Evolutionary conservation across 2,113 vertebrate genomes (phyloP), one percentile per base, ranked within the genome.

Genomic region (Chaetura pelagica): DNA sequence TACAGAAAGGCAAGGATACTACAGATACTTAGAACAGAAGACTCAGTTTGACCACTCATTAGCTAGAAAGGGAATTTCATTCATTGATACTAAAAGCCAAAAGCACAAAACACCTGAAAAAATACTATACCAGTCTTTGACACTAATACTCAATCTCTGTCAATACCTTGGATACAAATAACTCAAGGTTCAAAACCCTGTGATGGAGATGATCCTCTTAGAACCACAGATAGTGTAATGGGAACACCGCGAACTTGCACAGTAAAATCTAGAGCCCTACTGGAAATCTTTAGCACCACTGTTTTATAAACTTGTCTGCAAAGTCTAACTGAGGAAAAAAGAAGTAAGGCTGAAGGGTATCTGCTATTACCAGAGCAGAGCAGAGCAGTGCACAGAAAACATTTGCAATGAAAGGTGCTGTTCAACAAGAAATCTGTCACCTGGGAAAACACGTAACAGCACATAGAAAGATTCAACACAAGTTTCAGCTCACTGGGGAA

Each of bases 391-490:
- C 63, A 82, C 24, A 66, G 35, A 90, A 92, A 74, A 74, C 12
- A 20, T 49, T 71, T 71, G 24, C 26, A 71, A 51, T 44, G 63
- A 62, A 89, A 80, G 7, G 12, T 21, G 17, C 15, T 62, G 24
- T 32, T 77, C 27, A 84, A 55, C 24, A 76, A 85, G 26, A 81
- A 87, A 29, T 44, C 32, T 77, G 55, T 90, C 38, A 48, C 15
- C 8, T 1, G 4, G 23, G 24, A 66, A 74, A 86, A 62, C 10
- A 23, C 0, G 0, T 29, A 69, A 92, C 18, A 38, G 35, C 19
- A 49, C 46, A 38, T 3, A 42, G 0, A 15, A 84, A 67, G 61
- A 55, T 71, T 24, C 55, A 71, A 59, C 27, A 17, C 2, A 35
- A 42, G 32, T 55, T 90, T 59, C 76, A 86, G 32, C 55, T 77